Conservation (phyloP, 1,140 invertebrate genomes). For the Nasonia vitripennis region DNA sequence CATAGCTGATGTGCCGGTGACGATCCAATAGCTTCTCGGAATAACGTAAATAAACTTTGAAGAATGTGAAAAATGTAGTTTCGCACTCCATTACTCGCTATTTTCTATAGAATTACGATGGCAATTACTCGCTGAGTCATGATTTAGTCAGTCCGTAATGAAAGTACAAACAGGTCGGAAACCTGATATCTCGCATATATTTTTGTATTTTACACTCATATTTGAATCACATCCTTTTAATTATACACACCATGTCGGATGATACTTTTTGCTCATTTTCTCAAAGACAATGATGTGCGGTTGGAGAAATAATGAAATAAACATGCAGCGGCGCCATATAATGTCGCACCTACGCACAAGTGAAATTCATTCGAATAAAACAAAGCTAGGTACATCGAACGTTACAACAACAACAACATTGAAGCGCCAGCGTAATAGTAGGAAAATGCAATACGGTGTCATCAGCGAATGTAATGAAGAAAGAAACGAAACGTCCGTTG, state of each 20-base stretch:
- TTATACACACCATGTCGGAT: too few species aligned
- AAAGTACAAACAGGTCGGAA: background rate
- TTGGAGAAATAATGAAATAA: background rate
- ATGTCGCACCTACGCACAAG: background rate
- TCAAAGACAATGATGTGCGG: too few species aligned
- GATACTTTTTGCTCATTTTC: too few species aligned
- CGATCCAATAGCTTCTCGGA: conserved; percentile 8
- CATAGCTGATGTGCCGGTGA: background rate
- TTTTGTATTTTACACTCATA: too few species aligned
- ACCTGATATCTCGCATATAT: background rate
- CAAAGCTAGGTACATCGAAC: background rate
- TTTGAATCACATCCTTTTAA: too few species aligned
- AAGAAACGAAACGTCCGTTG: conserved; percentile 6
- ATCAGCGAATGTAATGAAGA: conserved; percentile 13
- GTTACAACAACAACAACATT: too few species aligned
- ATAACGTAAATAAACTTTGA: background rate
- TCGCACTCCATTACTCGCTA: too few species aligned
- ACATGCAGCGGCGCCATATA: background rate
- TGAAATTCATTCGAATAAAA: background rate
- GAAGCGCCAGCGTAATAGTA: too few species aligned
- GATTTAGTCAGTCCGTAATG: background rate
- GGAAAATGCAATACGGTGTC: too few species aligned
- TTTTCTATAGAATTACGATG: background rate
- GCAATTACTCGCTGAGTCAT: background rate
- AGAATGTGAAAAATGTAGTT: conserved; percentile 13